Conservation (phyloP, 2,797 vertebrate genomes). For the Spondyliosoma cantharus region DNA sequence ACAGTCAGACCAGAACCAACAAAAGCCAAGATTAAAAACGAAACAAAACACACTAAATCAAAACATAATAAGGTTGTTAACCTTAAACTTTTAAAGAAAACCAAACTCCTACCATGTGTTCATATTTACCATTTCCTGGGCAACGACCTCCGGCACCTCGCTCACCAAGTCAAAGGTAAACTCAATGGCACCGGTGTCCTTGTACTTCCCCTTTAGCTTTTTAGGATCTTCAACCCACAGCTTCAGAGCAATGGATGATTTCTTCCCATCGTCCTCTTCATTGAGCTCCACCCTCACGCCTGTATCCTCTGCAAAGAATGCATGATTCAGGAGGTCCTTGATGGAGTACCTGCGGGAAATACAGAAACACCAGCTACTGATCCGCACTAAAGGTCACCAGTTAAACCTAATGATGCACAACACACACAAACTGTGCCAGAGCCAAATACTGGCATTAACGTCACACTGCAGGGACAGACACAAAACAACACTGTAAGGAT, state of each 20-base stretch:
- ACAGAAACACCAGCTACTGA: conserved; percentile 48
- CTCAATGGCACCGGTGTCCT: conserved; percentile 97
- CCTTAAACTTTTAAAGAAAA: neutral
- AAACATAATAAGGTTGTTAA: neutral
- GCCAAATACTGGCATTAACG: conserved; percentile 51
- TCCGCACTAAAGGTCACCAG: conserved; percentile 36
- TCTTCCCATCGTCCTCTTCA: conserved; percentile 96
- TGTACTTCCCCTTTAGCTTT: conserved; percentile 98
- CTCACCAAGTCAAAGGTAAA: conserved; percentile 96
- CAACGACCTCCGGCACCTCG: conserved; percentile 95
- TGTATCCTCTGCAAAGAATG: conserved; percentile 99
- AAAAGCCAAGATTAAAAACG: conserved; percentile 19
- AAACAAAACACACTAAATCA: neutral
- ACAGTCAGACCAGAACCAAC: neutral
- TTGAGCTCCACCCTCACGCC: conserved; percentile 98
- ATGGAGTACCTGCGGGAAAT: conserved; percentile 91
- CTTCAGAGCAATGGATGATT: conserved; percentile 94
- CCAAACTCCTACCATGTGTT: neutral
- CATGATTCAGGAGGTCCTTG: conserved; percentile 98
- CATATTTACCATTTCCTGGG: conserved; percentile 95
- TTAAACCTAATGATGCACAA: conserved; percentile 32
- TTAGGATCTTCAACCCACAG: conserved; percentile 99
- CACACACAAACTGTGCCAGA: conserved; percentile 46
- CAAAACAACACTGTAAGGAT: conserved; percentile 37
- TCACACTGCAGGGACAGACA: conserved; percentile 50